Percentiles rank a stretch among this genome's conserved stretches.
Conservation (phyloP, 1,140 invertebrate genomes). For the Drosophila equinoxialis region DNA sequence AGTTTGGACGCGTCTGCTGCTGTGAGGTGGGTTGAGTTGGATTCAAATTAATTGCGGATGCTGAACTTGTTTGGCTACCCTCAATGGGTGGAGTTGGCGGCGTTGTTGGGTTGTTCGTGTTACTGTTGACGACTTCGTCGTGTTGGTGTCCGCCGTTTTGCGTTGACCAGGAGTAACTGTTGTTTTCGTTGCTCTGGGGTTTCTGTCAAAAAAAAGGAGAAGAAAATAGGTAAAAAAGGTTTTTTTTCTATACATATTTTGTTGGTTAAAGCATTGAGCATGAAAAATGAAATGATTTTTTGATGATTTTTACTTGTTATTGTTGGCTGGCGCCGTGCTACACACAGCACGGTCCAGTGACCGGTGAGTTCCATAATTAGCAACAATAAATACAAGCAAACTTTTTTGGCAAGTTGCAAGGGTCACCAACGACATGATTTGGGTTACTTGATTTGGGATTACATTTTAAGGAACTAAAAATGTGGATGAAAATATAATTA, state of each 20-base stretch:
- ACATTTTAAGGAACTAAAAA: neutral
- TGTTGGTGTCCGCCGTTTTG: slow-evolving; percentile 38
- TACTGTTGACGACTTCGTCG: slow-evolving; percentile 46
- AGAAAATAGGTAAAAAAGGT: slow-evolving; percentile 51
- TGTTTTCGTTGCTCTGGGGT: slow-evolving; percentile 54
- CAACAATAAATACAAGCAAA: slow-evolving; percentile 46
- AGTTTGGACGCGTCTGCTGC: slow-evolving; percentile 68
- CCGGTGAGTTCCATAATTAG: slow-evolving; percentile 43
- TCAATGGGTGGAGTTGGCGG: slow-evolving; percentile 49
- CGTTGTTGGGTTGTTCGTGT: slow-evolving; percentile 32
- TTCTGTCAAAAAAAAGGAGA: slow-evolving; percentile 60
- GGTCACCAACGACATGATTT: neutral
- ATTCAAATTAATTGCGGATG: slow-evolving; percentile 77
- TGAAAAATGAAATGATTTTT: slow-evolving; percentile 65
- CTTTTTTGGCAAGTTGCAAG: slow-evolving; percentile 18
- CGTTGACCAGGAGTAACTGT: slow-evolving; percentile 59
- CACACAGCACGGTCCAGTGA: slow-evolving; percentile 7
- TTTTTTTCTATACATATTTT: slow-evolving; percentile 27
- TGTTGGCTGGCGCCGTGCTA: slow-evolving; percentile 15
- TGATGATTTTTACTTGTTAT: slow-evolving; percentile 49
- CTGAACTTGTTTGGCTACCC: slow-evolving; percentile 48
- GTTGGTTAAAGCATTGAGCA: slow-evolving; percentile 52
- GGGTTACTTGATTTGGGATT: slow-evolving; percentile 1
- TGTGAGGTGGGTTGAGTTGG: slow-evolving; percentile 64
- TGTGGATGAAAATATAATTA: neutral